phyloP scores from a whole-genome alignment of 1,140 invertebrate genomes.

The Drosophila nigromelanica region DNA sequence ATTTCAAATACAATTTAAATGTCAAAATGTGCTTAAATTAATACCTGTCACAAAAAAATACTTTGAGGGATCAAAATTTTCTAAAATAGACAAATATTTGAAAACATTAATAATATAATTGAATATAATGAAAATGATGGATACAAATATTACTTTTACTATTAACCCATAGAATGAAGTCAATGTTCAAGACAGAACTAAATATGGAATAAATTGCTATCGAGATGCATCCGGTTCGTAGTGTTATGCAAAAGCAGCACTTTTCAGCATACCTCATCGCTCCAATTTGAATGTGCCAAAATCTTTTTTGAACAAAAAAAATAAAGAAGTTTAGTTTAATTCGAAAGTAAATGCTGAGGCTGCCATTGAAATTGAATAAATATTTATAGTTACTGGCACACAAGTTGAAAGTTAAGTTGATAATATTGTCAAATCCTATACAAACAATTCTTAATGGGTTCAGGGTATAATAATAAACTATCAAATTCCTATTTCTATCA shows the following conservation, averaged over 20 bases:
- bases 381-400: too few species aligned
- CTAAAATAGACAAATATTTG: too few species aligned
- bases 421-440: neutral
- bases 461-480: neutral
- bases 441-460: too few species aligned
- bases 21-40: neutral
- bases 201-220: constrained; percentile 13
- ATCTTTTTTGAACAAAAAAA: too few species aligned
- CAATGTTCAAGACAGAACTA: constrained; percentile 16
- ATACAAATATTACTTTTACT: constrained; percentile 8
- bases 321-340: neutral
- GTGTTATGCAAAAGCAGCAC: constrained; percentile 28
- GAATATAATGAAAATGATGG: too few species aligned
- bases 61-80: too few species aligned
- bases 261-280: constrained; percentile 18
- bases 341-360: neutral
- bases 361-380: neutral
- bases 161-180: constrained; percentile 14
- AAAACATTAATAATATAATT: too few species aligned
- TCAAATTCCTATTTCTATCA: neutral
- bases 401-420: too few species aligned
- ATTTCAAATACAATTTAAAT: neutral
- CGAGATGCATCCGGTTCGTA: constrained; percentile 34
- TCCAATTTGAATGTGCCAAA: neutral
- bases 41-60: too few species aligned